phyloP scores from a whole-genome alignment of 2,797 vertebrate genomes.

The Melanotaenia maccullochi region DNA sequence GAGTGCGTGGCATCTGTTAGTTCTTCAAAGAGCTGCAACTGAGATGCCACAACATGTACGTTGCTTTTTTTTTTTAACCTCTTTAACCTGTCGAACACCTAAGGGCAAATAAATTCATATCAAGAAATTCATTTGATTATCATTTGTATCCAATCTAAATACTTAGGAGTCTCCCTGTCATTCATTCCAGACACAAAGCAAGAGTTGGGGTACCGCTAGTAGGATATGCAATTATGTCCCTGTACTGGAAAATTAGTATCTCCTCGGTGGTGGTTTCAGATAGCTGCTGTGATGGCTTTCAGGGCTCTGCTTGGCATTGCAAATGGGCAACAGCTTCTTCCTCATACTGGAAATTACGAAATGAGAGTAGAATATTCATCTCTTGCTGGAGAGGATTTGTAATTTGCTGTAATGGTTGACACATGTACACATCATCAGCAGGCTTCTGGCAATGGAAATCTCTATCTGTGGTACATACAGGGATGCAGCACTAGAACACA shows the following conservation, averaged over 20 bases:
- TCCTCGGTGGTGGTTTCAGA: slow-evolving; percentile 45
- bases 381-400: slow-evolving; percentile 71
- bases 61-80: slow-evolving; percentile 29
- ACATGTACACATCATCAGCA: slow-evolving; percentile 70
- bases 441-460: slow-evolving; percentile 68
- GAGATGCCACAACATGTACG: slow-evolving; percentile 36
- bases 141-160: not conserved
- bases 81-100: not conserved
- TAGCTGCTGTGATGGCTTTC: slow-evolving; percentile 51
- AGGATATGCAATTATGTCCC: slow-evolving; percentile 40
- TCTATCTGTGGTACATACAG: slow-evolving; percentile 36
- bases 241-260: slow-evolving; percentile 33
- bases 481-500: slow-evolving; percentile 45
- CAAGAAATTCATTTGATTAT: slow-evolving; percentile 10
- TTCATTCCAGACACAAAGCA: slow-evolving; percentile 34
- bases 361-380: slow-evolving; percentile 72
- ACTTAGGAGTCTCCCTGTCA: slow-evolving; percentile 6
- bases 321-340: slow-evolving; percentile 69
- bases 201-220: slow-evolving; percentile 31
- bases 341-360: slow-evolving; percentile 76
- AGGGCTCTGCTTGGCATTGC: slow-evolving; percentile 45
- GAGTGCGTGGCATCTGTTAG: slow-evolving; percentile 48
- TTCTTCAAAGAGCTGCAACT: slow-evolving; percentile 63
- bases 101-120: not conserved
- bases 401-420: slow-evolving; percentile 83